A percentile compares a stretch with the other conserved stretches of the same genome.
Evolutionary conservation across 2,888 invertebrate species (phyloP).

Genomic region (Pterobdella sp.): DNA sequence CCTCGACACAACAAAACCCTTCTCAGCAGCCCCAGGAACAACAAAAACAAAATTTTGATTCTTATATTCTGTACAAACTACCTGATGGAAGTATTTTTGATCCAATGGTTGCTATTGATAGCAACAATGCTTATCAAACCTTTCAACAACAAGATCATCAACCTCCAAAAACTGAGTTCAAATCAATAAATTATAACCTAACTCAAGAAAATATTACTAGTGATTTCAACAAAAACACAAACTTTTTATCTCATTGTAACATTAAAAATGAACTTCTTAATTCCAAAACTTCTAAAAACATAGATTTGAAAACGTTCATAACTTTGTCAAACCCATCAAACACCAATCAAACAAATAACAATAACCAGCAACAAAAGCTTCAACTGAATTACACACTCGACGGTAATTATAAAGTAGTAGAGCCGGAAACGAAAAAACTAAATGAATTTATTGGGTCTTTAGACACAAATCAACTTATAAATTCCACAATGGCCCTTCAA

Average conservation of each 20-base stretch:
- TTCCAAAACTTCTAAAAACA: not conserved
- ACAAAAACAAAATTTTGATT: constrained; percentile 5
- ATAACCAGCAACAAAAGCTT: not conserved
- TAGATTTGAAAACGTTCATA: constrained; percentile 4
- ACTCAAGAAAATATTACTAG: not conserved
- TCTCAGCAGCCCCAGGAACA: not conserved
- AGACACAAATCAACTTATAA: not conserved
- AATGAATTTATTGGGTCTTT: not conserved
- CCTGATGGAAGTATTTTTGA: constrained; percentile 6
- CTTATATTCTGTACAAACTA: not conserved
- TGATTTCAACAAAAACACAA: not conserved
- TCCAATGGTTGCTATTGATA: not conserved
- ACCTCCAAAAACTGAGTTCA: not conserved
- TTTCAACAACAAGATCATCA: constrained; percentile 4
- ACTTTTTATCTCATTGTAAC: not conserved
- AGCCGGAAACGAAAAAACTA: not conserved
- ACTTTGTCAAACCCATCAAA: not conserved
- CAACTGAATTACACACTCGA: not conserved
- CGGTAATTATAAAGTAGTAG: not conserved
- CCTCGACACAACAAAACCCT: not conserved
- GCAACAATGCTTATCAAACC: not conserved
- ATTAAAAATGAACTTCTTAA: not conserved
- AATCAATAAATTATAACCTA: not conserved
- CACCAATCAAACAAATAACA: not conserved
- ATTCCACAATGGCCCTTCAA: not conserved